Conservation (phyloP, 1,140 invertebrate species). For the Heliconius hewitsoni region DNA sequence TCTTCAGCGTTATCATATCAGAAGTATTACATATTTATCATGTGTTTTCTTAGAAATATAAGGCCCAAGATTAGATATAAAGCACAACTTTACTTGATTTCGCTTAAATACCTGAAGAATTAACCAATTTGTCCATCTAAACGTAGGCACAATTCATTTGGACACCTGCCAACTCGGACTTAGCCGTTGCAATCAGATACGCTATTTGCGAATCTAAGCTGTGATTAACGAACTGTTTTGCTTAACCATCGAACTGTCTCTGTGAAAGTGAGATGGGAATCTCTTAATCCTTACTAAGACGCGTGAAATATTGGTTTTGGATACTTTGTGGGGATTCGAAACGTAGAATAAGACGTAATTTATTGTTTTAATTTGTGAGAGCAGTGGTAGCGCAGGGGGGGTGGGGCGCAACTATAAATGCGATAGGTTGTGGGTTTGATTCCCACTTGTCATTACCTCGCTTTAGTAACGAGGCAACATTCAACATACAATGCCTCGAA, state of each 20-base stretch:
- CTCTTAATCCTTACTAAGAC: slow-evolving; percentile 20
- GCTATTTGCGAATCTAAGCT: slow-evolving; percentile 39
- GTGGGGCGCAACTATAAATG: no score
- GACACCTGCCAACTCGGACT: slow-evolving; percentile 32
- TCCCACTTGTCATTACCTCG: no score
- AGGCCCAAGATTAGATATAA: no score
- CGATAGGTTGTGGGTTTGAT: no score
- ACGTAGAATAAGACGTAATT: not conserved
- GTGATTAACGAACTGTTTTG: slow-evolving; percentile 35
- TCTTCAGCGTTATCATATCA: no score
- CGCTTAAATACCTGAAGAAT: not conserved
- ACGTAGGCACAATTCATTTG: slow-evolving; percentile 24
- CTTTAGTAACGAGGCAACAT: no score
- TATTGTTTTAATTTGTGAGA: not conserved
- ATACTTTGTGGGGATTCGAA: not conserved
- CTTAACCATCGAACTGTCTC: slow-evolving; percentile 26
- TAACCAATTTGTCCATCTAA: not conserved
- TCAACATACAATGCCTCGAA: no score
- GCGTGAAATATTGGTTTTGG: slow-evolving; percentile 11
- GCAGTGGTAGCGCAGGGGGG: no score
- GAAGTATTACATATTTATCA: no score
- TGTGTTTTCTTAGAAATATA: no score
- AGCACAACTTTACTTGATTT: no score
- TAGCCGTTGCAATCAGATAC: slow-evolving; percentile 34
- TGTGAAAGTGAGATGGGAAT: slow-evolving; percentile 17